phyloP scores from a whole-genome alignment of 2,113 vertebrate genomes.

The Oncorhynchus mykiss region DNA sequence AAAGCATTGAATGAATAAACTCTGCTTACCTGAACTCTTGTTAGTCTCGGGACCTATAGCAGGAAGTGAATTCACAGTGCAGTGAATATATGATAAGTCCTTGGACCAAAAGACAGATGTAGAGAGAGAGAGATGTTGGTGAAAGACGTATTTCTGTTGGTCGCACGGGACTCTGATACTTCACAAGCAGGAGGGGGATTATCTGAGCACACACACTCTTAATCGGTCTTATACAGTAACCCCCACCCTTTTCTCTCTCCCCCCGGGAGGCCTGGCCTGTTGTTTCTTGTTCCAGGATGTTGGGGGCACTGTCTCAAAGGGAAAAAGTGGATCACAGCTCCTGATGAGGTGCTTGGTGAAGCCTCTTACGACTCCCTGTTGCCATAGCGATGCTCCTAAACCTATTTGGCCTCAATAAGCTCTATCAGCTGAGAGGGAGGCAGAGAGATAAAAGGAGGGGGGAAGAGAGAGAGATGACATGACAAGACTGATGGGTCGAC shows the following conservation, averaged over 20 bases:
- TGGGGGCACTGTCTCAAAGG: conserved; percentile 51
- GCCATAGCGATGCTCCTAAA: conserved; percentile 76
- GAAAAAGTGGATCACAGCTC: conserved; percentile 54
- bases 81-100: not conserved
- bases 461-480: not conserved
- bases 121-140: not conserved
- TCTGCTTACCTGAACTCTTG: conserved; percentile 48
- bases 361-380: conserved; percentile 70
- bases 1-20: too few species aligned
- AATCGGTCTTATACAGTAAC: too few species aligned
- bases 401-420: conserved; percentile 67
- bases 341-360: conserved; percentile 60
- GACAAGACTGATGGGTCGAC: not conserved
- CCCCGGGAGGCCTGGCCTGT: conserved; percentile 56
- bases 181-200: too few species aligned
- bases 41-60: conserved; percentile 15
- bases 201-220: not conserved
- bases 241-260: too few species aligned
- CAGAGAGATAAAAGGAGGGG: too few species aligned
- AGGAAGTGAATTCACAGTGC: conserved; percentile 2
- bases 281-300: conserved; percentile 64
- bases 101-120: conserved; percentile 9
- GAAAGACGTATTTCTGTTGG: not conserved
- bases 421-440: conserved; percentile 43
- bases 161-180: not conserved